Conservation (phyloP, 1,140 invertebrate genomes). For the Pemphigus obesinymphae region DNA sequence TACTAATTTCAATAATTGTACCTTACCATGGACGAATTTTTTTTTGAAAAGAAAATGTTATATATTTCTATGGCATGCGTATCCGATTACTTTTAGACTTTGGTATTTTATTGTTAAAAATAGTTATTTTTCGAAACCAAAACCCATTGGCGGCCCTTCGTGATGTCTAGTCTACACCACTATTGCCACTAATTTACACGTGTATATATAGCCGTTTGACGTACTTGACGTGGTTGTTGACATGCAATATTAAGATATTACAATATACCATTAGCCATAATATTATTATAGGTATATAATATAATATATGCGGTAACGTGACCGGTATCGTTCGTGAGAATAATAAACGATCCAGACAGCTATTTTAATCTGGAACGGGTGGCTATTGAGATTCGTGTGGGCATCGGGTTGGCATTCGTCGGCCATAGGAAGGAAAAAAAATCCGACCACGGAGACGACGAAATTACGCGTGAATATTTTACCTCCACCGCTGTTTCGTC, state of each 20-base stretch:
- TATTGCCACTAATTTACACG: no score
- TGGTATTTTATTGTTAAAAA: no score
- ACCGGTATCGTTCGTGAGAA: slow-evolving; percentile 29
- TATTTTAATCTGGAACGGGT: slow-evolving; percentile 22
- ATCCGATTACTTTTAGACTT: no score
- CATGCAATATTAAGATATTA: neutral
- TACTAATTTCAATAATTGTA: no score
- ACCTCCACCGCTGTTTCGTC: neutral
- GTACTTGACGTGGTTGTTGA: neutral
- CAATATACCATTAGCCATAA: neutral
- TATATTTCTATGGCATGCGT: no score
- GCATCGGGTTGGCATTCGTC: neutral
- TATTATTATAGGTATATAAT: neutral
- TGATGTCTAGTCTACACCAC: no score
- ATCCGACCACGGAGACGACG: neutral
- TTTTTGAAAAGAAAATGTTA: no score
- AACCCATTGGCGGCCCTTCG: no score
- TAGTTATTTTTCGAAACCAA: no score
- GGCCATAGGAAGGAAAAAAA: neutral
- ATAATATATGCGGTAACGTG: neutral
- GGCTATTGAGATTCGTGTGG: neutral
- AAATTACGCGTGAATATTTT: neutral
- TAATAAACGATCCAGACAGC: slow-evolving; percentile 11
- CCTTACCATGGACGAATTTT: no score
- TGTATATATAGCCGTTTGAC: no score